A percentile compares a stretch with the other conserved stretches of the same genome.
These are phyloP conservation scores for Ophion ellenae DNA, from an alignment of 2,888 invertebrate genomes.

Conservation along the genomic window DNA sequence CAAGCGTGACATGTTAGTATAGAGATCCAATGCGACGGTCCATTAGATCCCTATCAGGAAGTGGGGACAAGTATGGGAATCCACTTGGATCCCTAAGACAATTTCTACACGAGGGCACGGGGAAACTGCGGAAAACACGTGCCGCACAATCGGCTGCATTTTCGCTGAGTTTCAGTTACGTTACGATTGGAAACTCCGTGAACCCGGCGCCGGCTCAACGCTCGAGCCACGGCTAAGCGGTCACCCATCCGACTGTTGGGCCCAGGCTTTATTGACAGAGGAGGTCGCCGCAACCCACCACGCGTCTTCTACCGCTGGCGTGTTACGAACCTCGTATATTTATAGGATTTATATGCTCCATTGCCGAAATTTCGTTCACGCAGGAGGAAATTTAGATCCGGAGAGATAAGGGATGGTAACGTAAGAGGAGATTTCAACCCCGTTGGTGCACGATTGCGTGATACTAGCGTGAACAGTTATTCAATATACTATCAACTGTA, in stretches of 20 bases:
- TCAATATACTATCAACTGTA: constrained; percentile 6
- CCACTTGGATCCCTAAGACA: no score
- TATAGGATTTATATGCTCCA: neutral
- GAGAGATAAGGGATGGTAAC: neutral
- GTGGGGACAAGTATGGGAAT: no score
- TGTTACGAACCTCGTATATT: neutral
- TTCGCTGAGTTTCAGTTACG: neutral
- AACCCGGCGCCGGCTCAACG: no score
- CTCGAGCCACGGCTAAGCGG: no score
- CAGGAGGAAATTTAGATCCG: neutral
- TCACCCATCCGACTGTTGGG: no score
- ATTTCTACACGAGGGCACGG: neutral
- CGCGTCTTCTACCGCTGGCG: neutral
- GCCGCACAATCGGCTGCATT: neutral
- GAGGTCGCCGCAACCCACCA: no score
- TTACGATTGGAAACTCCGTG: no score
- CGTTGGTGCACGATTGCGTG: constrained; percentile 21
- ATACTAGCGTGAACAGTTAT: constrained; percentile 16
- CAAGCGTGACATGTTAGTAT: no score
- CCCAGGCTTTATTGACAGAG: no score
- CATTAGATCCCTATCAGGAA: no score
- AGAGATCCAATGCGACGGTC: no score
- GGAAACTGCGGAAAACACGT: neutral
- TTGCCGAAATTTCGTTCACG: neutral
- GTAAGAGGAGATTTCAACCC: neutral